A percentile compares a stretch with the other conserved stretches of the same genome.
Evolutionary conservation across 2,113 vertebrate genomes (phyloP).

Genomic region (Gallinago jamesoni): DNA sequence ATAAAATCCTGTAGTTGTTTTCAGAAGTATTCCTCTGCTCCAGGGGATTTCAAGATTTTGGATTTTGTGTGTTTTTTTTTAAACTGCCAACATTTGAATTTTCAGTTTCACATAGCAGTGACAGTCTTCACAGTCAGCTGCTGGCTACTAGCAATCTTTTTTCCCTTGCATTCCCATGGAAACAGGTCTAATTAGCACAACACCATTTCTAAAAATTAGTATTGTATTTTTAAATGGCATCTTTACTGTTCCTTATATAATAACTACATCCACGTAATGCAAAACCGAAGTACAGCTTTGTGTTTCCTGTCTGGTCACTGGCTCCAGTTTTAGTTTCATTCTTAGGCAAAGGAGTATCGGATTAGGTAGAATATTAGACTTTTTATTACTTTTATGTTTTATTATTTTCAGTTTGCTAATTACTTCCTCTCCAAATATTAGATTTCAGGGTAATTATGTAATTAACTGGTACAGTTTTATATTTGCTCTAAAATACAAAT

Average conservation of each 20-base stretch:
- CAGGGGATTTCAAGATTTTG: not conserved
- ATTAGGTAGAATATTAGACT: not conserved
- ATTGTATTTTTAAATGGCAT: slow-evolving; percentile 9
- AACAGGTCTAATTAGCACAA: slow-evolving; percentile 27
- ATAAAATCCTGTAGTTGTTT: not conserved
- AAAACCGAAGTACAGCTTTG: not conserved
- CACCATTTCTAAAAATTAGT: not conserved
- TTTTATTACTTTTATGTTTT: not conserved
- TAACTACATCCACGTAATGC: accelerated
- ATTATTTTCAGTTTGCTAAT: not conserved
- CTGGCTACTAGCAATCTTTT: not conserved
- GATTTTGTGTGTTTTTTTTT: not conserved
- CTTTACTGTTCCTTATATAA: not conserved
- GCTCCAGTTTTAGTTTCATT: not conserved
- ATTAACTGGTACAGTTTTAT: not conserved
- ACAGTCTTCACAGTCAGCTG: not conserved
- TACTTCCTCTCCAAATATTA: slow-evolving; percentile 10
- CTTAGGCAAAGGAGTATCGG: not conserved
- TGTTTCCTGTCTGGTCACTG: not conserved
- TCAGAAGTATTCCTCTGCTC: not conserved
- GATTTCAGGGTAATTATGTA: not conserved
- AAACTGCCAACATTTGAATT: not conserved
- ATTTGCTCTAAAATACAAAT: not conserved
- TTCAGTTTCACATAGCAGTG: not conserved
- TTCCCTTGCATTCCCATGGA: slow-evolving; percentile 34